phyloP scores from a whole-genome alignment of 2,888 invertebrate genomes.

The Lamproptera curius region DNA sequence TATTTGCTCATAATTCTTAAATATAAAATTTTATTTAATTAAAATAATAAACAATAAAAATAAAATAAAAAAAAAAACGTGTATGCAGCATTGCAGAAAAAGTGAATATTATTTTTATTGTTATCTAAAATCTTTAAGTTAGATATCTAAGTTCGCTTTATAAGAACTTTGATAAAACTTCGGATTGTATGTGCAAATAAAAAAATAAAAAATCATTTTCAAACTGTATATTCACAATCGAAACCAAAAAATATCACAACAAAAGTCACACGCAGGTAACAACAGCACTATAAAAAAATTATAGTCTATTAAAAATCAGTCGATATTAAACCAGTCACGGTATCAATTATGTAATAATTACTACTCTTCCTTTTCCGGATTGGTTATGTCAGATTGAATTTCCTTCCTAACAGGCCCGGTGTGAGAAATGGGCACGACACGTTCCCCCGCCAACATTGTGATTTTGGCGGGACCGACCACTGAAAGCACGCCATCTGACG shows the following conservation, averaged over 20 bases:
- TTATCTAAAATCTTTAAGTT: too few relatives aligned
- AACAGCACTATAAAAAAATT: conserved; percentile 4
- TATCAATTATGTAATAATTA: conserved; percentile 10
- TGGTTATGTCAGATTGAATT: conserved; percentile 31
- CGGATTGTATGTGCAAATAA: neutral
- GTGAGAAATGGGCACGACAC: conserved; percentile 77
- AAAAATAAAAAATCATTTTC: neutral
- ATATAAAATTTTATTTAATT: too few relatives aligned
- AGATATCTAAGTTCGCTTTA: too few relatives aligned
- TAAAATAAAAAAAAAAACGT: too few relatives aligned
- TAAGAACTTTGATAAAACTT: too few relatives aligned
- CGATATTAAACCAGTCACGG: conserved; percentile 7
- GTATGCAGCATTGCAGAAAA: too few relatives aligned
- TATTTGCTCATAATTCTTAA: too few relatives aligned
- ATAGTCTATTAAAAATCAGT: conserved; percentile 23
- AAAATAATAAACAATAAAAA: too few relatives aligned
- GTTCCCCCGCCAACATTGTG: conserved; percentile 56
- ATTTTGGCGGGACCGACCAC: conserved; percentile 79
- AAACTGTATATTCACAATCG: neutral
- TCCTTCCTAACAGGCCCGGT: conserved; percentile 74
- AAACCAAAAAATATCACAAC: neutral
- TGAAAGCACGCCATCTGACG: conserved; percentile 87
- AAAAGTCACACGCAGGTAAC: neutral
- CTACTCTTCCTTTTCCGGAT: conserved; percentile 25
- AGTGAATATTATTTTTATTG: too few relatives aligned